These are phyloP conservation scores for Equus quagga DNA, from an alignment of 2,113 vertebrate genomes.

Conservation along the genomic window DNA sequence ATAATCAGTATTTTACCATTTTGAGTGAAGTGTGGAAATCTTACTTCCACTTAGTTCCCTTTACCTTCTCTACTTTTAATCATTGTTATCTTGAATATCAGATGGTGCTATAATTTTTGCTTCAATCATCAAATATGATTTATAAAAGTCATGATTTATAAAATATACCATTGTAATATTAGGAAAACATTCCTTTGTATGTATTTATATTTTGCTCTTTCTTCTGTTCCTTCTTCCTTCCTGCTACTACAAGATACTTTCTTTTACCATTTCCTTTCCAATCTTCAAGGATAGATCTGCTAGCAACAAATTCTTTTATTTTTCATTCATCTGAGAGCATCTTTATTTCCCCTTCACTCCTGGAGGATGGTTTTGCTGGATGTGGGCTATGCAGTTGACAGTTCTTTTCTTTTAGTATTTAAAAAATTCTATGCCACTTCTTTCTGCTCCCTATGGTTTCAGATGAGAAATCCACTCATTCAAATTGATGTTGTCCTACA, in stretches of 20 bases:
- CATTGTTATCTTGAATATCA: not conserved
- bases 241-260: not conserved
- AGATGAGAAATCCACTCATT: not conserved
- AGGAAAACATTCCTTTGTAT: not conserved
- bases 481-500: not conserved
- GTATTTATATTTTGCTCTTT: not conserved
- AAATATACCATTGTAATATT: not conserved
- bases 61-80: not conserved
- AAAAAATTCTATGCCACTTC: not conserved
- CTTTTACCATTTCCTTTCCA: not conserved
- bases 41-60: not conserved
- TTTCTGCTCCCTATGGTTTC: not conserved
- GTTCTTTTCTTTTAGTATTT: not conserved
- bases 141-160: not conserved
- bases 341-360: not conserved
- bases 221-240: not conserved
- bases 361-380: not conserved
- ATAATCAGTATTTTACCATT: not conserved
- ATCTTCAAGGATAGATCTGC: not conserved
- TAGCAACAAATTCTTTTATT: not conserved
- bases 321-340: not conserved
- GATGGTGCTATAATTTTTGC: not conserved
- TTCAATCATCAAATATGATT: not conserved
- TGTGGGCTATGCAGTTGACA: not conserved
- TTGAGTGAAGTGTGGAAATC: not conserved